Conservation (phyloP, 2,113 vertebrate genomes). For the Syrmaticus mikado region DNA sequence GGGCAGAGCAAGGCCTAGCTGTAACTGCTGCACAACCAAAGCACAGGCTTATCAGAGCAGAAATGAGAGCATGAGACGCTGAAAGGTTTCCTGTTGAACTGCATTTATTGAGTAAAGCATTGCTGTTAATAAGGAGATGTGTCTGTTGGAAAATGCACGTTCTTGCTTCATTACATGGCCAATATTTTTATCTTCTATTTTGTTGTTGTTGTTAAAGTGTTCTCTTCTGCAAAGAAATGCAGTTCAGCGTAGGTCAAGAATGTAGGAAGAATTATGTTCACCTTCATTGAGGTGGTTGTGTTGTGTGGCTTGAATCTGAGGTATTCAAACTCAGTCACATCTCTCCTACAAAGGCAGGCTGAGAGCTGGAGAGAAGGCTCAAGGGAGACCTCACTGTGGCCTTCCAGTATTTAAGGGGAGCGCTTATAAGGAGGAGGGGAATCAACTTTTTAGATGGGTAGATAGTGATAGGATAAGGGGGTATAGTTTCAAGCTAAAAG, state of each 20-base stretch:
- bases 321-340: not conserved
- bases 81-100: not conserved
- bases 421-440: no score
- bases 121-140: not conserved
- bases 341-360: not conserved
- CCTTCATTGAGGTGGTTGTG: not conserved
- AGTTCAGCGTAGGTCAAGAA: not conserved
- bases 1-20: not conserved
- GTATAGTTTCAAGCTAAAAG: no score
- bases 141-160: not conserved
- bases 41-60: not conserved
- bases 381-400: no score
- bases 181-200: not conserved
- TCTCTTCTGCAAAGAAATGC: not conserved
- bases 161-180: not conserved
- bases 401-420: no score
- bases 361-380: no score
- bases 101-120: not conserved
- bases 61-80: fast-evolving
- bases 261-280: not conserved
- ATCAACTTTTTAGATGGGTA: no score
- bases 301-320: not conserved
- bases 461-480: no score
- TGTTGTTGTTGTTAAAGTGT: not conserved
- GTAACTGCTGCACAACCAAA: not conserved